Evolutionary conservation across 1,140 invertebrate species (phyloP), one percentile per base, ranked within the genome.

Genomic region (Calosoma granatense): DNA sequence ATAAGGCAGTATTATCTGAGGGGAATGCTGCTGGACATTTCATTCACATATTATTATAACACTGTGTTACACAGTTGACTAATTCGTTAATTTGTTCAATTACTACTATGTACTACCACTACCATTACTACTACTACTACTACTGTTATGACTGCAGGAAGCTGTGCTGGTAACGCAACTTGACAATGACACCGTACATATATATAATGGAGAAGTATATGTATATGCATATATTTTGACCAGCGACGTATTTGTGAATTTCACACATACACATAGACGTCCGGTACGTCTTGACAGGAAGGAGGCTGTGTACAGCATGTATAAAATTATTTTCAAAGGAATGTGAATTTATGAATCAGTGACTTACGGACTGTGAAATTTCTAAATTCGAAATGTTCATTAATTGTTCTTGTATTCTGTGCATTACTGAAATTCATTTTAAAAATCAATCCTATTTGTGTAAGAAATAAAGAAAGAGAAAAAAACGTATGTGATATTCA

Each of bases 401-500:
- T 36, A 6, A 6, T 36, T 36, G 26, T 36, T 36, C n/a, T 36
- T 36, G n/a, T 36, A 9, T 36, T 36, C 26, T 36, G 26, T 36
- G 26, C 26, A 36, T 36, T 36, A 36, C 26, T 36, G n/a, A n/a
- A n/a, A n/a, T n/a, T n/a, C n/a, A n/a, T 36, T 36, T 36, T 36
- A 36, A 36, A 36, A 36, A 36, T 9, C n/a, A 9, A 9, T 36
- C 26, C 26, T 36, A 36, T 36, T 36, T 36, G 26, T 36, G n/a
- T 36, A 36, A 36, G 26, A n/a, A 36, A n/a, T 9, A 36, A 36
- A 36, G n/a, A 9, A 36, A 36, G 6, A 36, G n/a, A 36, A 47
- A 47, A 47, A 9, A 47, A 12, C 41, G 41, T 47, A 47, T 47
- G 41, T 47, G 41, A 47, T 47, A 47, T 47, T 17, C 41, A 47